Evolutionary conservation across 2,888 invertebrate species (phyloP), one percentile per base, ranked within the genome.

Genomic region (Lepetodrilus schrolli): DNA sequence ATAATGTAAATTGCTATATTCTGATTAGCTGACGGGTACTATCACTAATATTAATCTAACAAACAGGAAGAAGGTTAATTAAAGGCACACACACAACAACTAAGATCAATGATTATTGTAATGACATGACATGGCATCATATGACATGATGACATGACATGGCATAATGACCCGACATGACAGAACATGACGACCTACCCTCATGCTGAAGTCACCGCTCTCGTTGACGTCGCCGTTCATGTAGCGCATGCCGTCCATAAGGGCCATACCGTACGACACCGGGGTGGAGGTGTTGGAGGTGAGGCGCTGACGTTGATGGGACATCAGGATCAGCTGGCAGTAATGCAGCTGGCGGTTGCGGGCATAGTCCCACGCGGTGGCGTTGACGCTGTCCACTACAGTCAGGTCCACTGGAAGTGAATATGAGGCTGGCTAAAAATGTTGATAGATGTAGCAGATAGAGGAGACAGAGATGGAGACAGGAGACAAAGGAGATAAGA

Each of bases 341-440:
- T 90, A 90, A 78, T 90, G 90, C 4, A 90, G 84, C 77, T 89
- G 89, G 2, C 87, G 82, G 66, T 83, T 87, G 21, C 86, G 79
- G 26, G 90, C 89, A 73, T 90, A 90, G 77, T 90, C 89, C 90
- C 89, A 90, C 0, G 89, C 87, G 0, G 90, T 88, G 23, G 88
- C 88, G 34, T 87, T 86, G 72, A 80, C 84, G 72, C 83, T 84
- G 78, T 90, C 90, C 1, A 84, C 83, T 7, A 78, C 79, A 48
- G 84, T 82, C 21, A 89, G 77, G 73, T 90, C 89, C 74, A 86
- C 90, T 90, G 81, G n/a, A 78, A 48, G n/a, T 23, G 30, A 38
- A 68, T 68, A 34, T n/a, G n/a, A n/a, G 10, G 37, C 21, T 4
- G 13, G 13, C n/a, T 51, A 38, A 7, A 7, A 38, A 8, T 38